These are phyloP conservation scores for Mimumesa dahlbomi DNA, from an alignment of 2,888 invertebrate species.

Conservation along the genomic window DNA sequence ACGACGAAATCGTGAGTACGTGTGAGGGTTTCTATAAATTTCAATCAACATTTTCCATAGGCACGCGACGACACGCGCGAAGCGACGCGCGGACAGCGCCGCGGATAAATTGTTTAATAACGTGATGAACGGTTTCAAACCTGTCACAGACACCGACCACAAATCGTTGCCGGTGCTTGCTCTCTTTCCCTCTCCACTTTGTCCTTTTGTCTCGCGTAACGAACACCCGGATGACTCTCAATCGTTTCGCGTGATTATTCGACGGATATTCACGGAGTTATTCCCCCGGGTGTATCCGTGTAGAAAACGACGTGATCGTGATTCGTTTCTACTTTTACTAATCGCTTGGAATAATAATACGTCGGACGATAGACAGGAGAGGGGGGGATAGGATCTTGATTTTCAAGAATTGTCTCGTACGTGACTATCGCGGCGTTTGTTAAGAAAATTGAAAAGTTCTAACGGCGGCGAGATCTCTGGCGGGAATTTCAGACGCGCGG, in stretches of 20 bases:
- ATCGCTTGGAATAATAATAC: too few relatives aligned
- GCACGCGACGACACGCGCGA: constrained; percentile 10
- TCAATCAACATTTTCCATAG: constrained; percentile 47
- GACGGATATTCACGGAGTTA: too few relatives aligned
- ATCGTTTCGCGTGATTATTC: too few relatives aligned
- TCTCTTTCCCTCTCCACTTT: constrained; percentile 31
- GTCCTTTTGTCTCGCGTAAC: too few relatives aligned
- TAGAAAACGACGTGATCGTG: too few relatives aligned
- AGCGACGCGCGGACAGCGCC: constrained; percentile 10
- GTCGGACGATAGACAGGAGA: too few relatives aligned
- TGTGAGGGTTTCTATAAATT: constrained; percentile 42
- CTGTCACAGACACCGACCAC: constrained; percentile 66
- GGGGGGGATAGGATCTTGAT: too few relatives aligned
- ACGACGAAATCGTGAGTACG: neutral
- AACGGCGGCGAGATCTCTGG: too few relatives aligned
- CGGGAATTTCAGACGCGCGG: too few relatives aligned
- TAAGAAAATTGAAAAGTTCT: constrained; percentile 60
- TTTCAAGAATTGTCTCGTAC: constrained; percentile 66
- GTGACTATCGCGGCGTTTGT: constrained; percentile 65
- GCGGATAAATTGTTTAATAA: constrained; percentile 71
- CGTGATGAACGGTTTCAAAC: constrained; percentile 61
- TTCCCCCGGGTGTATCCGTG: too few relatives aligned
- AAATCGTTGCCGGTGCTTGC: constrained; percentile 64
- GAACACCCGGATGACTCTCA: too few relatives aligned
- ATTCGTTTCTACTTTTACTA: too few relatives aligned